Conservation (phyloP, 1,140 invertebrate species). For the Neodiprion virginianus region DNA sequence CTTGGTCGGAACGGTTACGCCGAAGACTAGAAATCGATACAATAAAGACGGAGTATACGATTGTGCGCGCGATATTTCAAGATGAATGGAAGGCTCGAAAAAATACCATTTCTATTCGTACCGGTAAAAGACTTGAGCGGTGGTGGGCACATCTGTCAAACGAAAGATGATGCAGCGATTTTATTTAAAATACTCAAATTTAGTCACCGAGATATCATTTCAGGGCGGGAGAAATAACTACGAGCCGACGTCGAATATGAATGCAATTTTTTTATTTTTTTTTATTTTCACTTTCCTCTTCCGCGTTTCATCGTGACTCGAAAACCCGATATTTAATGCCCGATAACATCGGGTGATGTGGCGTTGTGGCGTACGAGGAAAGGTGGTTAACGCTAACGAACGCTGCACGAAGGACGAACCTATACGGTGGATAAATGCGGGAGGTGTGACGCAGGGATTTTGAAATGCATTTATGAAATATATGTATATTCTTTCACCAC, state of each 20-base stretch:
- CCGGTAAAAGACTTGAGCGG: no score
- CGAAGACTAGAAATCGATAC: not conserved
- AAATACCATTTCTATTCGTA: no score
- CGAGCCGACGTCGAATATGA: not conserved
- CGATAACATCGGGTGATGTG: not conserved
- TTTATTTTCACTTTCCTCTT: not conserved
- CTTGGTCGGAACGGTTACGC: not conserved
- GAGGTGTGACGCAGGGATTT: not conserved
- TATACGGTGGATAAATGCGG: not conserved
- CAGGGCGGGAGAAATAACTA: not conserved
- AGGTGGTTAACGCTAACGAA: conserved; percentile 1
- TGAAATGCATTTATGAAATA: not conserved
- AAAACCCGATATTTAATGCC: not conserved
- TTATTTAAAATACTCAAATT: no score
- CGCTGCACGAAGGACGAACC: not conserved
- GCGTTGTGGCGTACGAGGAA: not conserved
- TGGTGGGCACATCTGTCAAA: no score
- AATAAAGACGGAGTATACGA: not conserved
- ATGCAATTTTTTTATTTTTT: not conserved
- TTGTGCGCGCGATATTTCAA: not conserved
- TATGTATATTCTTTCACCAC: not conserved
- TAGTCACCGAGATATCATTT: no score
- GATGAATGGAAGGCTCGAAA: not conserved
- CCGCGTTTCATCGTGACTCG: not conserved
- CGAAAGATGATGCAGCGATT: no score